A percentile compares a stretch with the other conserved stretches of the same genome.
phyloP scores from a whole-genome alignment of 2,797 vertebrate species.

The Eurystomus glaucurus region DNA sequence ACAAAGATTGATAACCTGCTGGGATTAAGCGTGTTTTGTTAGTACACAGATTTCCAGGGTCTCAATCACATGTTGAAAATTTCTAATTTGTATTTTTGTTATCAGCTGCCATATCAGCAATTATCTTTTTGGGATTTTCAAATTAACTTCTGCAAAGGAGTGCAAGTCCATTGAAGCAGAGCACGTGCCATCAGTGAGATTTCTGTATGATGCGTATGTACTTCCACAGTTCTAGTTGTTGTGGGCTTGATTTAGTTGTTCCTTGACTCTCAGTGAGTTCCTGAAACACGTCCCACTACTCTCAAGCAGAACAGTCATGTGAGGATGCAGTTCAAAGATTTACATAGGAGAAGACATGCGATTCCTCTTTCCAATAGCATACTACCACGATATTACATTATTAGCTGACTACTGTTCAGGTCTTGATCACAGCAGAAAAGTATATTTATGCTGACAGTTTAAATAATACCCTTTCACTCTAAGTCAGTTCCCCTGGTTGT shows the following conservation, averaged over 20 bases:
- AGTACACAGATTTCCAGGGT: neutral
- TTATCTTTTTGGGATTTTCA: neutral
- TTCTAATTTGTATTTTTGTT: neutral
- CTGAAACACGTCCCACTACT: neutral
- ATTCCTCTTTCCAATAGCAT: neutral
- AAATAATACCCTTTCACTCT: neutral
- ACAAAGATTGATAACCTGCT: neutral
- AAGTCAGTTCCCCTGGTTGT: neutral
- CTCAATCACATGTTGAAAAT: neutral
- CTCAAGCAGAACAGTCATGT: neutral
- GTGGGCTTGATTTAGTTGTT: neutral
- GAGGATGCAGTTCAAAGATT: neutral
- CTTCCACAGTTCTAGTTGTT: neutral
- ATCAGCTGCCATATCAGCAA: neutral
- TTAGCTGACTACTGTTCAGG: neutral
- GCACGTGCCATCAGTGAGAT: neutral
- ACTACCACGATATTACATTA: neutral
- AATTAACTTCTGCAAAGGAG: neutral
- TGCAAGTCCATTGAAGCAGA: neutral
- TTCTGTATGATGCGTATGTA: neutral
- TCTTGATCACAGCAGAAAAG: neutral
- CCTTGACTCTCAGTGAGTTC: neutral
- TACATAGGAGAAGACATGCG: neutral
- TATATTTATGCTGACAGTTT: neutral
- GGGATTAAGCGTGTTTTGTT: neutral